Base-by-base conservation (phyloP, 1,140 invertebrate genomes). In the Leguminivora glycinivorella region DNA sequence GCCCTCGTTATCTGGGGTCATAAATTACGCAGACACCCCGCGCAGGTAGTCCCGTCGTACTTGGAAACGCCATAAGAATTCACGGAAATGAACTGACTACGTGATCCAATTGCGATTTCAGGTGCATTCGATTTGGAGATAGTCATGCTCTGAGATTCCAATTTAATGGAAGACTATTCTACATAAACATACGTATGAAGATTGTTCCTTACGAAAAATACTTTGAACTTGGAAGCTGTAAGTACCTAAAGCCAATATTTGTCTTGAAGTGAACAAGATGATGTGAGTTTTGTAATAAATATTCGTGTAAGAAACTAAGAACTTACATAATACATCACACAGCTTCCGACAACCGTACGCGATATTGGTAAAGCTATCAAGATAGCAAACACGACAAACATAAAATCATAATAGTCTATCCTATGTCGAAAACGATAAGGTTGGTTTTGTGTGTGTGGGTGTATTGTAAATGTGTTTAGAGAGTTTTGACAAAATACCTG, bases 31-130 rank as follows among this genome's bases (percentile, higher is more conserved):
- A 68, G 79, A 83, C 88, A 85, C 88, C 87, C 88, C 82, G 81
- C 70, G 79, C 84, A 89, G 85, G 83, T 88, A 90, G 77, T 80
- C 75, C 81, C 79, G 70, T 72, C 72, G 71, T 77, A 81, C 81
- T 84, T 83, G 74, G 79, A 82, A 84, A 83, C 78, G 82, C 79
- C 79, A 85, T 77, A 78, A 81, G 81, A 79, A 84, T 83, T 79
- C 81, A 77, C 77, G 83, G 83, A 88, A 88, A 89, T 88, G 83
- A 85, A 85, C 79, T 85, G 77, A 76, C 81, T 90, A 87, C 88
- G 88, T 90, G 88, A 90, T 90, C 88, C 87, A 90, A 90, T 90
- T 87, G 87, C 85, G 79, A 87, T 89, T 90, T 84, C 75, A 84
- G 81, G 80, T 90, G 85, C 84, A 90, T 81, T 85, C 80, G 80